phyloP scores from a whole-genome alignment of 23 tunicate genomes.

The Halocynthia roretzi region DNA sequence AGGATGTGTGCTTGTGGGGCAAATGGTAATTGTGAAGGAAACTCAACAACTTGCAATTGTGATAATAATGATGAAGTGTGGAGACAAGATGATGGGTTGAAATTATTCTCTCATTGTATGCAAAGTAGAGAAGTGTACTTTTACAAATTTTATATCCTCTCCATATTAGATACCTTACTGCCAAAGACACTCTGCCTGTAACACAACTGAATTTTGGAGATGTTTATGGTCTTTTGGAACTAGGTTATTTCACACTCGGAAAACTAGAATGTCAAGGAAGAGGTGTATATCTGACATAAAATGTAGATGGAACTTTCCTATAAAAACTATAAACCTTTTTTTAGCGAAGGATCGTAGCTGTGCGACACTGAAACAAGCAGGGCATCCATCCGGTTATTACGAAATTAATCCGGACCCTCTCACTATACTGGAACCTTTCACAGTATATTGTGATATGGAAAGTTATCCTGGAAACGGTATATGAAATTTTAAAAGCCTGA shows the following conservation, averaged over 20 bases:
- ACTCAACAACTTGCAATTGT: conserved; percentile 1
- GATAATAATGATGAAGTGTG: conserved; percentile 3
- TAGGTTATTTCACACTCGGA: conserved; percentile 1
- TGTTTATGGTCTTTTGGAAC: not conserved
- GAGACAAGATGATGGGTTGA: conserved; percentile 13
- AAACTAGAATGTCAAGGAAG: conserved; percentile 8
- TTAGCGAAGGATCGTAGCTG: not conserved
- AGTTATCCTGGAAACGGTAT: not conserved
- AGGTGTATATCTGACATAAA: not conserved
- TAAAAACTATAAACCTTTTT: not conserved
- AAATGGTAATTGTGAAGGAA: not conserved
- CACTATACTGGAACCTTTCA: not conserved
- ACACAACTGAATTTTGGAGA: conserved; percentile 6
- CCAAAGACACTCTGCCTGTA: not conserved
- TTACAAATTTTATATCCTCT: not conserved
- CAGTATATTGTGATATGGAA: conserved; percentile 6
- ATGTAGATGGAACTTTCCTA: not conserved
- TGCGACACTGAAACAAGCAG: not conserved
- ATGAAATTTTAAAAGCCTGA: not conserved
- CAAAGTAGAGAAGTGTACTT: too few species aligned
- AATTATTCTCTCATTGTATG: not conserved
- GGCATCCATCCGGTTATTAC: conserved; percentile 1
- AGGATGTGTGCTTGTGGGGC: conserved; percentile 8
- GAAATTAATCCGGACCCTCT: not conserved
- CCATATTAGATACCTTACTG: not conserved